phyloP scores from a whole-genome alignment of 2,888 invertebrate species.

The Volucella inanis region DNA sequence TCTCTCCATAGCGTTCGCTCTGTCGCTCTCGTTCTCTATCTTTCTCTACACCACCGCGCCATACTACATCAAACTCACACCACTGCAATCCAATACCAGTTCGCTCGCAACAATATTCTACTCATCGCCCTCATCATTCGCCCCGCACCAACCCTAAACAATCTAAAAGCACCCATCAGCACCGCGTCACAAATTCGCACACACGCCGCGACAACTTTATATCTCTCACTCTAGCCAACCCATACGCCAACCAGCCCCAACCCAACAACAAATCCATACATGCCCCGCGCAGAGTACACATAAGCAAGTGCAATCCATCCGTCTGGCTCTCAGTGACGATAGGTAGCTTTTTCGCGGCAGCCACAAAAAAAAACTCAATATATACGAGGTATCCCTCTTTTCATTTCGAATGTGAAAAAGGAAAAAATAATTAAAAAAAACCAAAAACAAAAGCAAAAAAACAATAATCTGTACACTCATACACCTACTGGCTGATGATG shows the following conservation, averaged over 20 bases:
- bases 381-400: conserved; percentile 72
- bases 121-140: conserved; percentile 23
- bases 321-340: conserved; percentile 75
- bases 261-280: conserved; percentile 57
- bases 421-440: conserved; percentile 67
- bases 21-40: conserved; percentile 53
- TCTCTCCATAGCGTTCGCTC: conserved; percentile 48
- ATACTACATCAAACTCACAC: conserved; percentile 54
- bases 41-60: conserved; percentile 19
- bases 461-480: conserved; percentile 74
- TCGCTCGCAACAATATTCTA: conserved; percentile 26
- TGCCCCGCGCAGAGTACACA: conserved; percentile 74
- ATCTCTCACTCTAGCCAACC: conserved; percentile 16
- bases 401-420: conserved; percentile 73
- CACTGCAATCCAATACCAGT: conserved; percentile 45
- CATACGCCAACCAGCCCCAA: conserved; percentile 14
- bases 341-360: conserved; percentile 75
- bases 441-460: conserved; percentile 37
- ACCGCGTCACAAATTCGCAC: conserved; percentile 56
- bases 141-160: too few species aligned
- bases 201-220: conserved; percentile 30
- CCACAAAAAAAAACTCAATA: conserved; percentile 71
- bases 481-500: conserved; percentile 60
- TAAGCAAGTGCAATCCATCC: conserved; percentile 74
- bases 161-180: too few species aligned